Conservation (phyloP, 1,140 invertebrate genomes). For the Drosophila kurseongensis region DNA sequence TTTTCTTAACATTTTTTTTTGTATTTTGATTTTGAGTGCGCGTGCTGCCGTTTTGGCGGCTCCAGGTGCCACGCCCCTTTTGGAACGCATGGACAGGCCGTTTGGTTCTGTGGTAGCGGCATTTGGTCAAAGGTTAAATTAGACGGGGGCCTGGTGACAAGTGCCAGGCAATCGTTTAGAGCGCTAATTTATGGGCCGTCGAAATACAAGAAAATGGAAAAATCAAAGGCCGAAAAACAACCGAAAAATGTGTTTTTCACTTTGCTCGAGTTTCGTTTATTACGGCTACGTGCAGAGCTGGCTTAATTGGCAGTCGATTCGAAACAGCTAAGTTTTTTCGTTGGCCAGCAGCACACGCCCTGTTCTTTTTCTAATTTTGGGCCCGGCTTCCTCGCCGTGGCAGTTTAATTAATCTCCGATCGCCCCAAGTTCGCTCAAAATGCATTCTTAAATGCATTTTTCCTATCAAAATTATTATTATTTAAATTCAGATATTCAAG, state of each 20-base stretch:
- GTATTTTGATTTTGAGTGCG: constrained; percentile 58
- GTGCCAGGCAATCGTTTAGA: constrained; percentile 77
- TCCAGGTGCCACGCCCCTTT: constrained; percentile 30
- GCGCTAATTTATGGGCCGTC: constrained; percentile 68
- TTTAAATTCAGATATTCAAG: constrained; percentile 68
- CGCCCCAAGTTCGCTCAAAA: constrained; percentile 41
- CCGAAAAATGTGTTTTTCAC: constrained; percentile 35
- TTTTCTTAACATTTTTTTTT: constrained; percentile 39
- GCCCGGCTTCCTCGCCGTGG: constrained; percentile 50
- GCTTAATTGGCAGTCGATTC: constrained; percentile 72
- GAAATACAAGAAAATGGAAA: constrained; percentile 35
- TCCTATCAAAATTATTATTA: constrained; percentile 50
- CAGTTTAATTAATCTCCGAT: constrained; percentile 77
- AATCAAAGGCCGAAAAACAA: constrained; percentile 39
- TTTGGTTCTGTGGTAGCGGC: constrained; percentile 57
- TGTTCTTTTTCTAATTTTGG: constrained; percentile 61
- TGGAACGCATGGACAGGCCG: constrained; percentile 51
- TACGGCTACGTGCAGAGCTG: constrained; percentile 51
- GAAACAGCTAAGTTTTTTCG: constrained; percentile 4
- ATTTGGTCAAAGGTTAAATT: constrained; percentile 81
- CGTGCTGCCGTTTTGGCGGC: constrained; percentile 51
- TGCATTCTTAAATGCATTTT: constrained; percentile 69
- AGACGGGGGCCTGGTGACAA: constrained; percentile 74
- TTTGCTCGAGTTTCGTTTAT: constrained; percentile 62
- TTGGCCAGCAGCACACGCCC: constrained; percentile 53